Percentiles rank a stretch among this genome's conserved stretches.
Conservation (phyloP, 2,113 vertebrate species). For the Baryphthengus martii region DNA sequence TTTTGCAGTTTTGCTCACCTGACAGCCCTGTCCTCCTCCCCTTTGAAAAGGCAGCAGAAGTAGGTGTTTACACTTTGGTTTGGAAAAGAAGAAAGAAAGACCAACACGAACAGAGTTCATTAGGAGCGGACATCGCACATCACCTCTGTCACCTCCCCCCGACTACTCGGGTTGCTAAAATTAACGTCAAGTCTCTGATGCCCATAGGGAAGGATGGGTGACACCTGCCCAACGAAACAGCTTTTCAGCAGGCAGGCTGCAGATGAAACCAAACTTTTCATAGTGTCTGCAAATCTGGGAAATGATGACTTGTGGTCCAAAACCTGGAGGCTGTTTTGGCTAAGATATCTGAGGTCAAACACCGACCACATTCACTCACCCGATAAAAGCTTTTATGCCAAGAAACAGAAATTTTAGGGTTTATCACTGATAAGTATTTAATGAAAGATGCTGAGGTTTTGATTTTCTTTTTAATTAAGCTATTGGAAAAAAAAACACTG, state of each 20-base stretch:
- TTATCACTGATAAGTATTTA: neutral
- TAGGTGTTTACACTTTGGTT: neutral
- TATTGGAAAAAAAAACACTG: neutral
- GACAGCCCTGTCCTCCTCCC: neutral
- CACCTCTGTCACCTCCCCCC: neutral
- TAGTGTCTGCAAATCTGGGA: neutral
- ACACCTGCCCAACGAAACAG: neutral
- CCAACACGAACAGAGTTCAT: neutral
- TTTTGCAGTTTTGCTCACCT: neutral
- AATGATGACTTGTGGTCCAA: neutral
- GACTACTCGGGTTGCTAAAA: neutral
- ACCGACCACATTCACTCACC: neutral
- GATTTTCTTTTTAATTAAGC: neutral
- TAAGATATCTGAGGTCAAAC: neutral
- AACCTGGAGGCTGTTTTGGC: neutral
- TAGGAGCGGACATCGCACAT: neutral
- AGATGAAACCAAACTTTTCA: neutral
- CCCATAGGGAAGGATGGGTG: neutral
- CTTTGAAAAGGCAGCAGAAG: neutral
- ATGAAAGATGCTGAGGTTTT: neutral
- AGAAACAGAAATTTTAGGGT: neutral
- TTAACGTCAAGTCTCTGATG: neutral
- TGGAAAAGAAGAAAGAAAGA: neutral
- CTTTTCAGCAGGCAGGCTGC: neutral
- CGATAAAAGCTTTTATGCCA: neutral